Evolutionary conservation across 1,140 invertebrate species (phyloP), one percentile per base, ranked within the genome.

Genomic region (Lineus longissimus): DNA sequence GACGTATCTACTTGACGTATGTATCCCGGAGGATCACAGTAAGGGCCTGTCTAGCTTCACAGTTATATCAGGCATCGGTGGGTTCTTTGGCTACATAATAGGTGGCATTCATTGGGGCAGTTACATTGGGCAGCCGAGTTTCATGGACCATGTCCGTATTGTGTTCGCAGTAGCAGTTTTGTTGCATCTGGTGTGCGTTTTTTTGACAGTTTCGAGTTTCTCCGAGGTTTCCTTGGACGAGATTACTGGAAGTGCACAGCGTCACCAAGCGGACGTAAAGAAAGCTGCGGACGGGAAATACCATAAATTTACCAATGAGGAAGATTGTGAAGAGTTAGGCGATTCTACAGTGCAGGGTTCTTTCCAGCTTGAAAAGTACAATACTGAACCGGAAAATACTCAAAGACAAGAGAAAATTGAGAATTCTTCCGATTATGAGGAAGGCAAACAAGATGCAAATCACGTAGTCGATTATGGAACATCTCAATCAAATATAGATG

Each of bases 51-150:
- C 93, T 66, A 95, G 93, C 1, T 97, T 98, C 72, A 97, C 94
- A 0, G 88, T 97, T 62, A 96, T 97, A 93, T 94, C 95, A 0
- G 95, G 95, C 0, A 81, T 97, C 0, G 95, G 95, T 7, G 95
- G 95, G 15, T 92, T 92, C 70, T 87, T 97, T 76, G 95, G 95
- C 0, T 97, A 97, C 76, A 88, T 90, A 2, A 86, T 97, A 70
- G 94, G 94, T 17, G 94, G 91, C 0, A 90, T 97, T 27, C 91
- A 97, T 77, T 98, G 95, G 95, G 74, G 73, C 51, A 91, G 95
- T 74, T 87, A 86, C 45, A 85, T 95, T 64, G 91, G 89, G 0
- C 54, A 66, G 1, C 64, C 59, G 9, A 61, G 73, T 13, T 69
- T 77, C 2, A 71, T 95, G 2, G 93, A 92, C 15, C 94, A 97